These are phyloP conservation scores for Graphium colonna DNA, from an alignment of 2,888 invertebrate genomes.

Conservation along the genomic window DNA sequence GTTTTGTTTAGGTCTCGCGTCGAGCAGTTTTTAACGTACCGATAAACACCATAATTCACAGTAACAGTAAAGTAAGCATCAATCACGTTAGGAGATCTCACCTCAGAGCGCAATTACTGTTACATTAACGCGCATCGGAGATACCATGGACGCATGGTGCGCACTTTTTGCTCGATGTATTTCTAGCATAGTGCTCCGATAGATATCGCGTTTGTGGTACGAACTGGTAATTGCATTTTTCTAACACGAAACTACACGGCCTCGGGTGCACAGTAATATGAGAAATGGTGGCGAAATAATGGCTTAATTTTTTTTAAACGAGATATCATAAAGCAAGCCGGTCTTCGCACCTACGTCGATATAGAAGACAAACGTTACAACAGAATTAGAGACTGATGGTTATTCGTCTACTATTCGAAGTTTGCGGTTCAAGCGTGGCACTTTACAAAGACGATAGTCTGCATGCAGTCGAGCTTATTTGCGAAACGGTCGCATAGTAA, in stretches of 20 bases:
- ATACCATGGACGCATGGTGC: neutral
- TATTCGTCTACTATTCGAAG: neutral
- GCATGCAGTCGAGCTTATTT: neutral
- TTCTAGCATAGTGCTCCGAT: neutral
- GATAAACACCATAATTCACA: constrained; percentile 2
- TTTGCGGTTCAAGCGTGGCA: neutral
- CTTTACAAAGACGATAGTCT: constrained; percentile 2
- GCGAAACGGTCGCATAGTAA: constrained; percentile 14
- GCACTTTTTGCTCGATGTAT: neutral
- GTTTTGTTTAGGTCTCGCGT: constrained; percentile 6
- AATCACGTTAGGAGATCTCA: constrained; percentile 8
- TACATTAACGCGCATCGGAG: neutral
- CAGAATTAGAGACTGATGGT: too few relatives aligned
- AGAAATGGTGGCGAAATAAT: too few relatives aligned
- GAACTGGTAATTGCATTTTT: too few relatives aligned
- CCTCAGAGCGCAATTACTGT: constrained; percentile 11
- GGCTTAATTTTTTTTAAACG: too few relatives aligned
- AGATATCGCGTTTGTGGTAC: too few relatives aligned
- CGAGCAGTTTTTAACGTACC: neutral
- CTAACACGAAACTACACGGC: too few relatives aligned
- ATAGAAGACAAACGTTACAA: too few relatives aligned
- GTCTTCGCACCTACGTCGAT: too few relatives aligned
- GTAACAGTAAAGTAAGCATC: constrained; percentile 3
- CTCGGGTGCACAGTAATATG: too few relatives aligned
- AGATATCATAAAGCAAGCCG: too few relatives aligned